Evolutionary conservation across 2,888 invertebrate genomes (phyloP), one percentile per base, ranked within the genome.

Genomic region (Eilema caniola): DNA sequence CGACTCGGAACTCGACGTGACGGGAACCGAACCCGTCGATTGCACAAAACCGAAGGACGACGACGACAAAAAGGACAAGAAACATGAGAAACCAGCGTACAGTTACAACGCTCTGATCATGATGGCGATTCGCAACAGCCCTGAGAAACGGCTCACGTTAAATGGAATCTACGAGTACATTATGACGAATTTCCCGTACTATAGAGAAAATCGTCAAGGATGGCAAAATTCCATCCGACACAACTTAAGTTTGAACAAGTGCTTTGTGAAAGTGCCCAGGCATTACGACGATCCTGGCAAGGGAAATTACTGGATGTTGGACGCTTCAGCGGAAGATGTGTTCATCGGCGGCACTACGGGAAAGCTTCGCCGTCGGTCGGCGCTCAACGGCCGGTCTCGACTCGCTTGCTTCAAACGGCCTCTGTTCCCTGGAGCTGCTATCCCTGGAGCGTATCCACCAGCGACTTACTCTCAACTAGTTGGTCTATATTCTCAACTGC

Each of bases 141-240:
- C 98, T 0, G 99, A 99, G 88, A 99, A 99, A 87, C 96, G 99
- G 1, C 96, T 99, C 20, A 99, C 99, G 0, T 96, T 99, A 20
- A 99, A 99, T 92, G 99, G 99, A 66, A 99, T 99, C 89, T 99
- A 99, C 96, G 99, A 99, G 91, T 99, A 99, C 95, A 99, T 99
- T 86, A 99, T 99, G 98, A 97, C 97, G 67, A 98, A 99, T 92
- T 99, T 99, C 91, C 99, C 99, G 0, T 99, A 99, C 94, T 99
- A 99, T 93, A 96, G 98, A 63, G 98, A 99, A 91, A 99, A 99
- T 94, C 98, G 99, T 80, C 99, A 99, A 88, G 99, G 99, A 59
- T 99, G 99, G 99, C 99, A 99, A 93, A 99, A 99, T 93, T 99
- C 99, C 1, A 99, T 99, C 83, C 96, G 99, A 5, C 99, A 99